These are phyloP conservation scores for Cephonodes hylas DNA, from an alignment of 2,888 invertebrate genomes.

Conservation along the genomic window DNA sequence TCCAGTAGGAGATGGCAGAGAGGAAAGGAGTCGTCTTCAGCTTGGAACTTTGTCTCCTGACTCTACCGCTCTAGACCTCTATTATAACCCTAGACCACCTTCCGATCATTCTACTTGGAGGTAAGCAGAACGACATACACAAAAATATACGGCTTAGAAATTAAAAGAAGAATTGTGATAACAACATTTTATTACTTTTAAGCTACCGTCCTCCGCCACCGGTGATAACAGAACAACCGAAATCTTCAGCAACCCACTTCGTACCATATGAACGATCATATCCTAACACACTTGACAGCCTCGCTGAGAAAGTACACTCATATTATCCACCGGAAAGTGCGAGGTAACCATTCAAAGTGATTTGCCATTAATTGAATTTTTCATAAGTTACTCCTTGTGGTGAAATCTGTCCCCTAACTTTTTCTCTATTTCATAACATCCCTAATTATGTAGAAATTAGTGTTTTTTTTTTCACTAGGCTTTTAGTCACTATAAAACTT, in stretches of 20 bases:
- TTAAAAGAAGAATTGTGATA: too few relatives aligned
- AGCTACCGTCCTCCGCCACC: conserved; percentile 92
- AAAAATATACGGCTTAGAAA: too few relatives aligned
- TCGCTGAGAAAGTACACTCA: conserved; percentile 95
- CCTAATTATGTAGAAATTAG: too few relatives aligned
- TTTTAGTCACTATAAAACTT: background rate
- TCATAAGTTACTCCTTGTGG: too few relatives aligned
- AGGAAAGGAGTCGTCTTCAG: conserved; percentile 89
- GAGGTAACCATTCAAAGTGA: conserved; percentile 58
- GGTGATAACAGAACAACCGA: conserved; percentile 95
- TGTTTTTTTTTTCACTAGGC: background rate
- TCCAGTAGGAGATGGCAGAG: conserved; percentile 89
- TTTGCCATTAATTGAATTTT: too few relatives aligned
- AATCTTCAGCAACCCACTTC: conserved; percentile 88
- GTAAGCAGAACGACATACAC: too few relatives aligned
- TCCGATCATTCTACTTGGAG: conserved; percentile 81
- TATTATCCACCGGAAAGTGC: conserved; percentile 83
- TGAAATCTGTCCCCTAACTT: too few relatives aligned
- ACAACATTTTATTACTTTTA: conserved; percentile 19
- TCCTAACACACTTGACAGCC: conserved; percentile 93
- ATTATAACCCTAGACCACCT: conserved; percentile 89
- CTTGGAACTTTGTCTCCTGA: conserved; percentile 85
- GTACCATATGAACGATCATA: conserved; percentile 93
- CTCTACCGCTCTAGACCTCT: conserved; percentile 86
- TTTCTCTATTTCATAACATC: too few relatives aligned